Percentiles rank a stretch among this genome's conserved stretches.
These are phyloP conservation scores for Musca vetustissima DNA, from an alignment of 1,140 invertebrate species.

Conservation along the genomic window DNA sequence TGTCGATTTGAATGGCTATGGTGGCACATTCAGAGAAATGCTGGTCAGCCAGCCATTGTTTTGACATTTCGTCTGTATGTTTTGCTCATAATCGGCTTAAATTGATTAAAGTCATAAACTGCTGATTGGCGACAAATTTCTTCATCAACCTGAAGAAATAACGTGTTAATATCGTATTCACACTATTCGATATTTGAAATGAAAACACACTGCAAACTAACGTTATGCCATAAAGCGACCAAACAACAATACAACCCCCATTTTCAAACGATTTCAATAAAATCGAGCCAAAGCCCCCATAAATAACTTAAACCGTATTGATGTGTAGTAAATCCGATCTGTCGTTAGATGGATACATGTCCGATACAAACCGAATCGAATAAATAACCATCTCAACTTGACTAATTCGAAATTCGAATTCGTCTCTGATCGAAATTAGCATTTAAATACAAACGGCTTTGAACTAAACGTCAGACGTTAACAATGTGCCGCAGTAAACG, in stretches of 20 bases:
- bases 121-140: constrained; percentile 16
- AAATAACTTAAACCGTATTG: neutral
- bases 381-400: too few relatives aligned
- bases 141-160: constrained; percentile 11
- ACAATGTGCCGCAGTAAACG: neutral
- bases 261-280: constrained; percentile 1
- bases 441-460: constrained; percentile 5
- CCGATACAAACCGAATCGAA: too few relatives aligned
- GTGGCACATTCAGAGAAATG: neutral
- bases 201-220: constrained; percentile 10
- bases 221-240: neutral
- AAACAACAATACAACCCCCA: neutral
- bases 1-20: too few relatives aligned
- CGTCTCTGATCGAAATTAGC: neutral
- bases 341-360: neutral
- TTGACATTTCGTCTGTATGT: neutral
- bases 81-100: neutral
- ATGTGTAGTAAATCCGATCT: neutral
- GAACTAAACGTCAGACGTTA: neutral
- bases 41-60: neutral
- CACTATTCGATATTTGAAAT: neutral
- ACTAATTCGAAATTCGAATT: too few relatives aligned
- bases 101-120: constrained; percentile 4
- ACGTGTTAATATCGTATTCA: constrained; percentile 20
- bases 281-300: neutral